Evolutionary conservation across 2,113 vertebrate genomes (phyloP).

Genomic region (Podilymbus podiceps): DNA sequence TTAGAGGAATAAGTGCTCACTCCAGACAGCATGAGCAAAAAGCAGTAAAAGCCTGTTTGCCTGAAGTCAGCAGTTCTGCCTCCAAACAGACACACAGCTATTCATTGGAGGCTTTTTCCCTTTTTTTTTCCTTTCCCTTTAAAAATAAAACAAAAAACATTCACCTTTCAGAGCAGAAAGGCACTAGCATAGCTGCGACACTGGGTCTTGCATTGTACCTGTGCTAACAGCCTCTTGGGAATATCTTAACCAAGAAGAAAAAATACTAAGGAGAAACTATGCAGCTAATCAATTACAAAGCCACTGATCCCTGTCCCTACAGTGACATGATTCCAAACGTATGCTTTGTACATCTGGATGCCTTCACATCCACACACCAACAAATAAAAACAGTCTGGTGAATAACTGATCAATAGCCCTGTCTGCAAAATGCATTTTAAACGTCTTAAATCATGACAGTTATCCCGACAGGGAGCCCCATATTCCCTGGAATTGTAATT

Average conservation of each 20-base stretch:
- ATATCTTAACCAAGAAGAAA: neutral
- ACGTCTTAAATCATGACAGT: neutral
- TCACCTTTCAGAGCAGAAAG: neutral
- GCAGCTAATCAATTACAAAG: neutral
- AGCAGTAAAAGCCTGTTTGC: neutral
- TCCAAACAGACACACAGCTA: neutral
- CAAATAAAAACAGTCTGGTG: neutral
- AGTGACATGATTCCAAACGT: neutral
- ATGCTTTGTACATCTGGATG: neutral
- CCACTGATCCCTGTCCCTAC: neutral
- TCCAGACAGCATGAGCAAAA: neutral
- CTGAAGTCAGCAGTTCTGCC: slow-evolving; percentile 17
- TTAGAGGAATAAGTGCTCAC: neutral
- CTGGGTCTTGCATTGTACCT: neutral
- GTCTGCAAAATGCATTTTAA: neutral
- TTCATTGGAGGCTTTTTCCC: neutral
- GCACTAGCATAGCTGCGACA: neutral
- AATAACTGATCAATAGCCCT: neutral
- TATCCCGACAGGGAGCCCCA: neutral
- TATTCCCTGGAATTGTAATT: slow-evolving; percentile 9
- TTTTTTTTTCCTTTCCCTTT: neutral
- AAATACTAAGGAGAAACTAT: neutral
- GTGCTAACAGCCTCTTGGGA: neutral
- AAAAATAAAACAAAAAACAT: neutral
- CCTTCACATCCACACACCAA: neutral